Percentiles rank a stretch among this genome's conserved stretches.
phyloP scores from a whole-genome alignment of 2,888 invertebrate genomes.

The Calameuta idolon region DNA sequence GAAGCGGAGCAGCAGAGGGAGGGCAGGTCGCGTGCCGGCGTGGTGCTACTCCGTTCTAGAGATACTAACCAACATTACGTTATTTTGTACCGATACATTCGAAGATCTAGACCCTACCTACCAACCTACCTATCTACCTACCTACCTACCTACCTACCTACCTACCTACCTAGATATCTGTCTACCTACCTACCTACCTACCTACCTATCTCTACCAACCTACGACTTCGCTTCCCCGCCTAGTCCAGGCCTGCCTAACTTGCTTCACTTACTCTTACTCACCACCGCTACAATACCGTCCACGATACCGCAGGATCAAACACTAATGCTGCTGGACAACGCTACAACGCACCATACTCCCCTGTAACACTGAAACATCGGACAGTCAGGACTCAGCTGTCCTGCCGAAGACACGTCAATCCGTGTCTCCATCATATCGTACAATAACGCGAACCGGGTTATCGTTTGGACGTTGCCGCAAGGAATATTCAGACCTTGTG shows the following conservation, averaged over 20 bases:
- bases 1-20: slow-evolving; percentile 38
- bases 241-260: slow-evolving; percentile 32
- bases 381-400: slow-evolving; percentile 58
- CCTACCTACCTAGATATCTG: slow-evolving; percentile 45
- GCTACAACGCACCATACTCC: slow-evolving; percentile 33
- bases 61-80: slow-evolving; percentile 50
- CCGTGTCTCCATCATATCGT: background rate
- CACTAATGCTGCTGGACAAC: slow-evolving; percentile 22
- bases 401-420: slow-evolving; percentile 39
- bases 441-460: background rate
- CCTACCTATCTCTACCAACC: slow-evolving; percentile 30
- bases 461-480: background rate
- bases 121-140: slow-evolving; percentile 57
- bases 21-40: slow-evolving; percentile 65
- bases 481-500: background rate
- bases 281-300: slow-evolving; percentile 37
- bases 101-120: slow-evolving; percentile 35
- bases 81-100: slow-evolving; percentile 27
- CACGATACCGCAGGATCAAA: slow-evolving; percentile 20
- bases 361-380: slow-evolving; percentile 31
- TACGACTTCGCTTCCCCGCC: slow-evolving; percentile 29
- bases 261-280: slow-evolving; percentile 41
- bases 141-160: slow-evolving; percentile 44
- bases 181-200: slow-evolving; percentile 26
- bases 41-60: slow-evolving; percentile 55